These are phyloP conservation scores for Mandrillus leucophaeus DNA, from an alignment of 2,113 vertebrate genomes.

Conservation along the genomic window DNA sequence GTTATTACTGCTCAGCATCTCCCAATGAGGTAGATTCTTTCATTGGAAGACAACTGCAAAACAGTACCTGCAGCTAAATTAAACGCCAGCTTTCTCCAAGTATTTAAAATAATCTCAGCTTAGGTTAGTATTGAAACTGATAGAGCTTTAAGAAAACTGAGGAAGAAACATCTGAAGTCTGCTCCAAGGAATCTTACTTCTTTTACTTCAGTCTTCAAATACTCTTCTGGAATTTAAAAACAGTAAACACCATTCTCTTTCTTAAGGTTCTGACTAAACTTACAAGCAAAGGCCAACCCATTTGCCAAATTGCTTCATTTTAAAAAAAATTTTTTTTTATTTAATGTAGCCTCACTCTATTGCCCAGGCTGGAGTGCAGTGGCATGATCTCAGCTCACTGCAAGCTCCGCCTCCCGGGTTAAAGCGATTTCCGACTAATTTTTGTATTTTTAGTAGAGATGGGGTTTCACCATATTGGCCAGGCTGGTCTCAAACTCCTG, in stretches of 20 bases:
- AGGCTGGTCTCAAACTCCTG: too few species aligned
- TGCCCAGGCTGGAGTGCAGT: too few species aligned
- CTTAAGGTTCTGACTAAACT: background rate
- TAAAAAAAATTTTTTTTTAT: too few species aligned
- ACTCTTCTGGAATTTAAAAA: background rate
- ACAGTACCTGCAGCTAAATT: background rate
- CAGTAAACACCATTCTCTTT: background rate
- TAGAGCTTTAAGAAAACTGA: background rate
- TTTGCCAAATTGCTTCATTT: background rate
- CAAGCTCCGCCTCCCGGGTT: too few species aligned
- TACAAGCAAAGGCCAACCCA: background rate
- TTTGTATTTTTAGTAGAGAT: too few species aligned
- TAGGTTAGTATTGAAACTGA: background rate
- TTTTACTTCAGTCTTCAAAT: background rate
- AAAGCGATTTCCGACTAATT: too few species aligned
- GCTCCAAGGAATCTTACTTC: background rate
- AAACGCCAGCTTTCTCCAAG: background rate
- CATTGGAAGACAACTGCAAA: background rate
- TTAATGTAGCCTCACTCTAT: too few species aligned
- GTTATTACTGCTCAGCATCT: background rate
- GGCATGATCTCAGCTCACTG: too few species aligned
- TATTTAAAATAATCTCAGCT: background rate
- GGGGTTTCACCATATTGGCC: too few species aligned
- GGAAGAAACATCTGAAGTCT: background rate
- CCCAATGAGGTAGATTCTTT: background rate